phyloP scores from a whole-genome alignment of 2,888 invertebrate species.

The Argyra leucocephala region DNA sequence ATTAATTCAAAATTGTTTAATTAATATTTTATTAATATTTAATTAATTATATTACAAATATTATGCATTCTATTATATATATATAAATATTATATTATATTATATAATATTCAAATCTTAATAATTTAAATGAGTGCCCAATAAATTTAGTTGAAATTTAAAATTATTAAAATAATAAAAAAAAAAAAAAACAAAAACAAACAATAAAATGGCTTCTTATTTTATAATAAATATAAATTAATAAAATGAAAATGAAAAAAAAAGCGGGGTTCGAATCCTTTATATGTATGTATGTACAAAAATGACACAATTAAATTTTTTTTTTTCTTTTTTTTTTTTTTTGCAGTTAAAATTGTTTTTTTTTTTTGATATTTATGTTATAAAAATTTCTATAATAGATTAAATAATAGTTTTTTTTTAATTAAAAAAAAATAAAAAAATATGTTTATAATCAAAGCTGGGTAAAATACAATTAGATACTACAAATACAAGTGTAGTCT shows the following conservation, averaged over 20 bases:
- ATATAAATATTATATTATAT: too few species aligned
- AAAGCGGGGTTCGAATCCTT: slow-evolving; percentile 27
- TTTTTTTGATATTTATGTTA: too few species aligned
- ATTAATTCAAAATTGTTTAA: neutral
- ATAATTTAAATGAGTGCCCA: slow-evolving; percentile 40
- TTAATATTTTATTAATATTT: neutral
- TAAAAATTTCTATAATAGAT: neutral
- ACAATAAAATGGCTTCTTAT: slow-evolving; percentile 14
- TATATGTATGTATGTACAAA: slow-evolving; percentile 4
- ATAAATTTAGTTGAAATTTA: slow-evolving; percentile 47
- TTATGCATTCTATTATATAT: neutral
- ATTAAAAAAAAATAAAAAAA: too few species aligned
- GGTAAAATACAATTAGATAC: too few species aligned
- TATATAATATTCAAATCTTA: neutral
- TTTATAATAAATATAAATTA: neutral
- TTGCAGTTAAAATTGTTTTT: neutral
- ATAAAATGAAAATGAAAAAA: slow-evolving; percentile 7
- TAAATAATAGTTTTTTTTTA: too few species aligned
- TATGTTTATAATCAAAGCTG: too few species aligned
- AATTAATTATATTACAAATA: neutral
- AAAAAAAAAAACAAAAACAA: slow-evolving; percentile 33
- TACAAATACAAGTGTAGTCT: too few species aligned
- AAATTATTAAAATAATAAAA: slow-evolving; percentile 14
- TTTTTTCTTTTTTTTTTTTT: neutral
- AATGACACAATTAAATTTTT: slow-evolving; percentile 10